phyloP scores from a whole-genome alignment of 2,888 invertebrate genomes.

The Nephrotoma guestfalica region DNA sequence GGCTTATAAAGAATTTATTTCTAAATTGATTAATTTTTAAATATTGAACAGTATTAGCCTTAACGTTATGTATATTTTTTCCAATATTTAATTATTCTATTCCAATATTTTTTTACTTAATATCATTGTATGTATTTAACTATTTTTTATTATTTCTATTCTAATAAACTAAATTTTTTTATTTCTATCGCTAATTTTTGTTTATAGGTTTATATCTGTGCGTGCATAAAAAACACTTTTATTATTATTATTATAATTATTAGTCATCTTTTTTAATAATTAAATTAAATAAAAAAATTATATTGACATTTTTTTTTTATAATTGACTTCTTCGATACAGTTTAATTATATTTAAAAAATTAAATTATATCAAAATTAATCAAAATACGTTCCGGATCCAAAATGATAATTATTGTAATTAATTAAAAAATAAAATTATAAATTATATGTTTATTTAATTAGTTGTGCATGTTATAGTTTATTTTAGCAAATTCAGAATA shows the following conservation, averaged over 20 bases:
- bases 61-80: background rate
- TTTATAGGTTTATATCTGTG: background rate
- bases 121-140: background rate
- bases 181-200: background rate
- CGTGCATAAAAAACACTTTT: background rate
- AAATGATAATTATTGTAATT: background rate
- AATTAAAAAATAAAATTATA: background rate
- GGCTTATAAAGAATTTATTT: background rate
- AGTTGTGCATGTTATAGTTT: background rate
- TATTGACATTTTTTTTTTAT: background rate
- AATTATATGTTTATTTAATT: background rate
- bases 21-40: background rate
- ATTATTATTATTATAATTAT: background rate
- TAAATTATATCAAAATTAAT: background rate
- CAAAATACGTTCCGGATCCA: background rate
- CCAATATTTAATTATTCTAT: constrained; percentile 1
- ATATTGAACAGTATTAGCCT: background rate
- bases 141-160: background rate
- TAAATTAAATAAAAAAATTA: background rate
- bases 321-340: background rate
- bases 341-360: background rate
- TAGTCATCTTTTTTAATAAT: background rate
- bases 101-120: background rate
- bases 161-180: background rate
- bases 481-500: background rate